Percentiles rank a stretch among this genome's conserved stretches.
Conservation (phyloP, 2,113 vertebrate genomes). For the Psilopsiagon aymara region DNA sequence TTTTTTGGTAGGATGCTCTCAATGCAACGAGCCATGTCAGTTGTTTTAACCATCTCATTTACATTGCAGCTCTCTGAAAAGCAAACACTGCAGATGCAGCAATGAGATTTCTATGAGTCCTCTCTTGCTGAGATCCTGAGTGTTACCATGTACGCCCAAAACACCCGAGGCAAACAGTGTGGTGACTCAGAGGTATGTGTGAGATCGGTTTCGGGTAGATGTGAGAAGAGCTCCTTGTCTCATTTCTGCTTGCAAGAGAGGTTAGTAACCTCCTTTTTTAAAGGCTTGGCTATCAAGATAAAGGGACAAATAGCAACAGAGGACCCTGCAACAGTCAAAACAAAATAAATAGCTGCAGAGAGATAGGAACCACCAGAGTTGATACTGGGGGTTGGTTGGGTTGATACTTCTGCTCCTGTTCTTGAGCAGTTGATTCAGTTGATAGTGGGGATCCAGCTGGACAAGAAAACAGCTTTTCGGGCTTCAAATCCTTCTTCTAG, state of each 20-base stretch:
- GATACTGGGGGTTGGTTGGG: not conserved
- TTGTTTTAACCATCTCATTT: not conserved
- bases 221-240: not conserved
- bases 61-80: not conserved
- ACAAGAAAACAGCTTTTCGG: not conserved
- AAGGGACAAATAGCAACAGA: not conserved
- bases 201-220: not conserved
- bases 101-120: not conserved
- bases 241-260: not conserved
- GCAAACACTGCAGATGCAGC: not conserved
- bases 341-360: not conserved
- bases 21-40: rapidly evolving
- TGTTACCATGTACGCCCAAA: not conserved
- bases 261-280: not conserved
- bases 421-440: not conserved
- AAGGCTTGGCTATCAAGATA: constrained; percentile 10
- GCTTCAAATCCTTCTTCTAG: not conserved
- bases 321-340: not conserved
- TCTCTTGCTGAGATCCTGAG: not conserved
- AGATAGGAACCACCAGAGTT: not conserved
- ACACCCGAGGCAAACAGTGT: rapidly evolving
- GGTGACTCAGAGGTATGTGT: not conserved
- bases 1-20: not conserved
- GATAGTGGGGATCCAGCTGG: not conserved
- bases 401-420: not conserved